Conservation (phyloP, 1,140 invertebrate genomes). For the Ceratitis capitata region DNA sequence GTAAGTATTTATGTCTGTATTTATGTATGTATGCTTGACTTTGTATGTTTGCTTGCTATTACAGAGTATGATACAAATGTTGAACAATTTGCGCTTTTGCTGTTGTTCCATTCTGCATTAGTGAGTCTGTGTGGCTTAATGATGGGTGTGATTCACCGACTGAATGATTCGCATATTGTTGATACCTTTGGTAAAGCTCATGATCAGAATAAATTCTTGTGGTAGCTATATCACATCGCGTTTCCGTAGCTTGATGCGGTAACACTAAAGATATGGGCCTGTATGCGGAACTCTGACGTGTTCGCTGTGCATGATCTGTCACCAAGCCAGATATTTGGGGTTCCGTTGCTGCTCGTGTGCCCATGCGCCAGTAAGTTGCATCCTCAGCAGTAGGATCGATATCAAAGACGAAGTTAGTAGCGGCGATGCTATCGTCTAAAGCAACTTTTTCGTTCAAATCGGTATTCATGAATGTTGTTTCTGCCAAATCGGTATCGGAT, state of each 20-base stretch:
- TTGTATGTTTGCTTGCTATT: constrained; percentile 9
- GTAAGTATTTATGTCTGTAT: not conserved
- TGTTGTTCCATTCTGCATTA: constrained; percentile 19
- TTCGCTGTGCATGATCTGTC: no score
- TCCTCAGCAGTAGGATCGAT: not conserved
- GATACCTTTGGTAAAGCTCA: constrained; percentile 41
- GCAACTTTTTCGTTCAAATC: constrained; percentile 32
- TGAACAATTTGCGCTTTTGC: constrained; percentile 40
- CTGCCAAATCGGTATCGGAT: constrained; percentile 46
- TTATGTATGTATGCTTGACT: not conserved
- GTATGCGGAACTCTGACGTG: no score
- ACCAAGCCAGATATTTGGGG: constrained; percentile 4
- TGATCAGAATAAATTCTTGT: constrained; percentile 46
- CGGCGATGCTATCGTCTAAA: not conserved
- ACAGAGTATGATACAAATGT: constrained; percentile 46
- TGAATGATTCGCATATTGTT: constrained; percentile 7
- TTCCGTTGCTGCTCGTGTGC: not conserved
- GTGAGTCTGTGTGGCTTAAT: not conserved
- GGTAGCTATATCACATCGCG: constrained; percentile 41
- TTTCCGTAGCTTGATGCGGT: not conserved
- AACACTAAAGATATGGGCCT: not conserved
- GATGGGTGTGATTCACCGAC: constrained; percentile 4
- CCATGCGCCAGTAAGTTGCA: not conserved
- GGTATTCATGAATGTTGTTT: constrained; percentile 38
- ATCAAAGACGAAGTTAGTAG: not conserved